Conservation (phyloP, 2,113 vertebrate genomes). For the Piprites chloris region DNA sequence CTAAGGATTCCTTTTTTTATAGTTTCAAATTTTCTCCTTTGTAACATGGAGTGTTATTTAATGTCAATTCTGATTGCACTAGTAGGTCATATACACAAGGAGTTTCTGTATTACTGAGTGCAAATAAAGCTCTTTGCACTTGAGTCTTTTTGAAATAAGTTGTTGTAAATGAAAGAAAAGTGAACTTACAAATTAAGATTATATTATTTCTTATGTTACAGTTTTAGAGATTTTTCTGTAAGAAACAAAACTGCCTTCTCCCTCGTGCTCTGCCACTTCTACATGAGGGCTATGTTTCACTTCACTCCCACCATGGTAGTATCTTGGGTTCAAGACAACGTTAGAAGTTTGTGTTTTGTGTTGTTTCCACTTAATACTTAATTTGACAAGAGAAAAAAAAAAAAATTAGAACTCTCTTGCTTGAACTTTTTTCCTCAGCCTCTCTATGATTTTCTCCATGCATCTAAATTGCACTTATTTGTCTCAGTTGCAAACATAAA, state of each 20-base stretch:
- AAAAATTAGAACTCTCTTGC: too few species aligned
- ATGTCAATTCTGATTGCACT: neutral
- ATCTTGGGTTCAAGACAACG: neutral
- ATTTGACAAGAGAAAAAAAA: neutral
- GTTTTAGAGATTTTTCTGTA: neutral
- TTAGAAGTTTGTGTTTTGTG: neutral
- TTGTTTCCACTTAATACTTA: neutral
- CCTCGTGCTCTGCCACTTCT: neutral
- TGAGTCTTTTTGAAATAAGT: neutral
- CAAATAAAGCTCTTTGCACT: neutral
- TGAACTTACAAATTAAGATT: neutral
- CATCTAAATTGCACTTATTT: neutral
- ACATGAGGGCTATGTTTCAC: accelerated
- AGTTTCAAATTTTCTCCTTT: neutral
- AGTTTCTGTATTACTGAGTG: too few species aligned
- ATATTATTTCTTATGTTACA: neutral
- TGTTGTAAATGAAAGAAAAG: neutral
- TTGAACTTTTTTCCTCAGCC: neutral
- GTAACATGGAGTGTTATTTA: neutral
- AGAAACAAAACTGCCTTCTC: neutral
- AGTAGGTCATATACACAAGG: neutral
- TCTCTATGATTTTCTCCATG: neutral
- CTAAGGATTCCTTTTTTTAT: neutral
- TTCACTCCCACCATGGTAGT: neutral
- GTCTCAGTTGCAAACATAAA: neutral